Percentiles rank a stretch among this genome's conserved stretches.
Evolutionary conservation across 2,113 vertebrate species (phyloP).

Genomic region (Andinoacara biseriatus): DNA sequence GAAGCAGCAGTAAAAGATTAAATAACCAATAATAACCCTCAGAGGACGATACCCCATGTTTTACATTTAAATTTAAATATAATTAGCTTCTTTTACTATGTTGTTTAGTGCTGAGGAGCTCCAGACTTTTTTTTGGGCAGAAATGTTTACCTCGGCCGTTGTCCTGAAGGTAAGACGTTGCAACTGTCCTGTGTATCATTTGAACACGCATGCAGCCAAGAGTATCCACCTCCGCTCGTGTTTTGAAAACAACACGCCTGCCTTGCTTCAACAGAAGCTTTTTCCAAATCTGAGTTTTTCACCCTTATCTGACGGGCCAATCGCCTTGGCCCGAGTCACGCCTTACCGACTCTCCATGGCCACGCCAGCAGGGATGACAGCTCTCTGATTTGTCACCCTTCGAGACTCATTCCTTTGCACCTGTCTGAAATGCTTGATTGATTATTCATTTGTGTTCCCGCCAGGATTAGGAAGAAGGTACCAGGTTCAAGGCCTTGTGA

Average conservation of each 20-base stretch:
- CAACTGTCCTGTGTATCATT: constrained; percentile 31
- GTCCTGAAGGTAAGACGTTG: constrained; percentile 20
- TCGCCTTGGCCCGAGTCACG: constrained; percentile 20
- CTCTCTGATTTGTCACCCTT: constrained; percentile 33
- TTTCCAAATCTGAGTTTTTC: constrained; percentile 68
- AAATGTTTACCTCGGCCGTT: constrained; percentile 19
- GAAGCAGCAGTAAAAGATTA: not conserved
- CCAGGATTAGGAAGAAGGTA: constrained; percentile 12
- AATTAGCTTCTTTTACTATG: not conserved
- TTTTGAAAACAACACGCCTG: constrained; percentile 66
- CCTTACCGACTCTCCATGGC: constrained; percentile 10
- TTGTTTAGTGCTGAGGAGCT: not conserved
- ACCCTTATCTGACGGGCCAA: constrained; percentile 50
- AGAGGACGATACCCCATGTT: not conserved
- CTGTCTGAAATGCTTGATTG: constrained; percentile 36
- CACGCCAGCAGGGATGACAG: constrained; percentile 19
- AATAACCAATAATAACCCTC: no score
- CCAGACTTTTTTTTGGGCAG: not conserved
- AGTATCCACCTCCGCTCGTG: constrained; percentile 48
- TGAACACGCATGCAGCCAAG: constrained; percentile 26
- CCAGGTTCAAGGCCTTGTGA: constrained; percentile 8
- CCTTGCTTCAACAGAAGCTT: constrained; percentile 60
- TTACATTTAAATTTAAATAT: not conserved
- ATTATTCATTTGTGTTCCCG: constrained; percentile 37
- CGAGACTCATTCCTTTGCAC: constrained; percentile 11